These are phyloP conservation scores for Ephialtes manifestator DNA, from an alignment of 2,888 invertebrate species.

Conservation along the genomic window DNA sequence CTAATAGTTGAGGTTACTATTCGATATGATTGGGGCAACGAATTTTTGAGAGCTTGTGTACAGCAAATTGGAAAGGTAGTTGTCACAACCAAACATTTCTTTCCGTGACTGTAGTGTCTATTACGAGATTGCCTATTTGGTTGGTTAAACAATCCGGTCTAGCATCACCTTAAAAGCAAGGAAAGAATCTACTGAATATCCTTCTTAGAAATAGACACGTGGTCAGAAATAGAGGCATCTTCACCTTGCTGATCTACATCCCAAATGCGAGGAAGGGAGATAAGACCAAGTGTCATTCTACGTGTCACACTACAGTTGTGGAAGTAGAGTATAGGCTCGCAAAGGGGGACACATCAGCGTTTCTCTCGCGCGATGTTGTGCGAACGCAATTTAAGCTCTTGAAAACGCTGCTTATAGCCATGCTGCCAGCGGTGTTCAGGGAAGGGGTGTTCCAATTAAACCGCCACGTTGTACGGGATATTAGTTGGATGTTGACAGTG, in stretches of 20 bases:
- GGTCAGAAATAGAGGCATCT: background rate
- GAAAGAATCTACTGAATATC: too few relatives aligned
- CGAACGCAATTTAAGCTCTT: slow-evolving; percentile 70
- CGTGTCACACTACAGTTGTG: slow-evolving; percentile 13
- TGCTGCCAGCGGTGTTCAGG: slow-evolving; percentile 73
- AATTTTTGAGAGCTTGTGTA: too few relatives aligned
- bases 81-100: too few relatives aligned
- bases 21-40: too few relatives aligned
- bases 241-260: background rate
- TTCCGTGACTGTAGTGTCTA: too few relatives aligned
- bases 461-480: slow-evolving; percentile 83
- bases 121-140: too few relatives aligned
- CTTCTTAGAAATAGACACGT: background rate
- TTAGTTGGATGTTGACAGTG: slow-evolving; percentile 85
- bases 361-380: slow-evolving; percentile 69
- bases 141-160: too few relatives aligned
- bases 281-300: slow-evolving; percentile 21
- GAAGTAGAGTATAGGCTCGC: background rate
- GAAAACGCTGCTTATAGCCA: slow-evolving; percentile 31
- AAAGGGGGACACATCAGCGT: slow-evolving; percentile 30
- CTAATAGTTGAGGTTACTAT: too few relatives aligned
- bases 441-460: slow-evolving; percentile 81
- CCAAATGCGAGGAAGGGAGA: background rate
- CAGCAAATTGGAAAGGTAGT: too few relatives aligned
- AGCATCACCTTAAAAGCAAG: too few relatives aligned